Percentiles rank a stretch among this genome's conserved stretches.
Conservation (phyloP, 2,888 invertebrate species). For the Keiferia lycopersicella region DNA sequence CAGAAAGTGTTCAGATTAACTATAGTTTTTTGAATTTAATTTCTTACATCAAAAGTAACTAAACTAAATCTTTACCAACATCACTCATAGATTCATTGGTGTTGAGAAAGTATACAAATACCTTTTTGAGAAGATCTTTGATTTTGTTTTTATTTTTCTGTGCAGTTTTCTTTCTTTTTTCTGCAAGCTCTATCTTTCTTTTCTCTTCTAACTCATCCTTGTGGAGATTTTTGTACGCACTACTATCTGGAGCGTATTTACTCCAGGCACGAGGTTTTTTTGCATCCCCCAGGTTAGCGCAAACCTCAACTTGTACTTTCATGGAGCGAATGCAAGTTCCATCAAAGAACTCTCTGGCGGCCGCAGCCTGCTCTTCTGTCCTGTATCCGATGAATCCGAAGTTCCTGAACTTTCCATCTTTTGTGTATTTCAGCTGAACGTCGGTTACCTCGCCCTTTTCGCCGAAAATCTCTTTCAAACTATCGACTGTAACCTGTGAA, state of each 20-base stretch:
- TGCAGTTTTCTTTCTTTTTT: conserved; percentile 48
- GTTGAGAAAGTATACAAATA: not conserved
- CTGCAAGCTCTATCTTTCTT: conserved; percentile 35
- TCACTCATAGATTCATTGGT: too few relatives aligned
- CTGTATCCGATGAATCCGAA: conserved; percentile 97
- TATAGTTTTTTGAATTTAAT: too few relatives aligned
- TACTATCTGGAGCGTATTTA: conserved; percentile 91
- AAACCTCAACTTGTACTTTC: conserved; percentile 89
- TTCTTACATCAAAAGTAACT: too few relatives aligned
- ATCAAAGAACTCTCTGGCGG: conserved; percentile 90
- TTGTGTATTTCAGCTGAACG: conserved; percentile 94
- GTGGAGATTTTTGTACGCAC: conserved; percentile 81
- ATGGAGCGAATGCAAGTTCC: conserved; percentile 92
- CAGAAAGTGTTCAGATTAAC: too few relatives aligned
- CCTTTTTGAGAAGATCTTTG: conserved; percentile 85
- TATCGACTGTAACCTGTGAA: conserved; percentile 88
- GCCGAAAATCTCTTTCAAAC: conserved; percentile 88
- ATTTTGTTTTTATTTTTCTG: conserved; percentile 79
- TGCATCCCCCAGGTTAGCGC: conserved; percentile 84
- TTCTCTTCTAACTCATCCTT: conserved; percentile 62
- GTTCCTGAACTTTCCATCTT: conserved; percentile 94
- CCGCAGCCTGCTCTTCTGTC: conserved; percentile 88
- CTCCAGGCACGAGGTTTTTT: conserved; percentile 96
- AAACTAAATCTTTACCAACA: too few relatives aligned
- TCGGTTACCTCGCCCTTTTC: conserved; percentile 94